Base-by-base conservation (phyloP, 2,888 invertebrate genomes). In the Latrodectus hesperus region DNA sequence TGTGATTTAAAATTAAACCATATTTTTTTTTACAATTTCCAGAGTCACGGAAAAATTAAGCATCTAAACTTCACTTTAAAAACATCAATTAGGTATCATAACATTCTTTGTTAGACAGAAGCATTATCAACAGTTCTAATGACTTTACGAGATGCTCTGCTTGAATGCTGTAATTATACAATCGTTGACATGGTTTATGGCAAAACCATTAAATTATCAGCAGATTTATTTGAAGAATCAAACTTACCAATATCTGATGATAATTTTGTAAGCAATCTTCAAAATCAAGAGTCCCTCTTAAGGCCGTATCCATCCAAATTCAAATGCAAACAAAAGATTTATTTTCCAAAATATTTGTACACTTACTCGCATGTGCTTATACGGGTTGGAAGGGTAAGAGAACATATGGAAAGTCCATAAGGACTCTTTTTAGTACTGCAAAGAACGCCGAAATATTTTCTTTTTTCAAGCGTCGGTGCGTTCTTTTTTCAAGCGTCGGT, bases 81-180 rank as follows among this genome's bases (percentile, higher is more conserved):
- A 70, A 70, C 70, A 70, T 1, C 38, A 1, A 38, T 38, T 38
- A 38, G 68, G 68, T 70, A 26, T 70, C 26, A 70, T 70, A 70
- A 72, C 72, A 51, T 51, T 72, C 72, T 72, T 51, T 49, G 67
- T 22, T 89, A 88, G 88, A 51, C 70, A 49, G 79, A 88, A 26
- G 38, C 51, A 72, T 72, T 89, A 53, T 88, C 88, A 53, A 73
- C 67, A 64, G 70, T 84, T 76, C 64, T 74, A 65, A 72, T 89
- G 52, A 82, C 88, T 49, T 77, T 88, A 17, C 49, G 87, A 68
- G 70, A 72, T 71, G 53, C 70, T 38, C 51, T 72, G 14, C 60
- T 88, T 51, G 51, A 72, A 12, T 51, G 51, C 51, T 72, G 51
- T 72, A 72, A 72, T 9, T 72, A 1, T 72, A 72, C 72, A 51